These are phyloP conservation scores for Streptopelia turtur DNA, from an alignment of 2,797 vertebrate species.

Conservation along the genomic window DNA sequence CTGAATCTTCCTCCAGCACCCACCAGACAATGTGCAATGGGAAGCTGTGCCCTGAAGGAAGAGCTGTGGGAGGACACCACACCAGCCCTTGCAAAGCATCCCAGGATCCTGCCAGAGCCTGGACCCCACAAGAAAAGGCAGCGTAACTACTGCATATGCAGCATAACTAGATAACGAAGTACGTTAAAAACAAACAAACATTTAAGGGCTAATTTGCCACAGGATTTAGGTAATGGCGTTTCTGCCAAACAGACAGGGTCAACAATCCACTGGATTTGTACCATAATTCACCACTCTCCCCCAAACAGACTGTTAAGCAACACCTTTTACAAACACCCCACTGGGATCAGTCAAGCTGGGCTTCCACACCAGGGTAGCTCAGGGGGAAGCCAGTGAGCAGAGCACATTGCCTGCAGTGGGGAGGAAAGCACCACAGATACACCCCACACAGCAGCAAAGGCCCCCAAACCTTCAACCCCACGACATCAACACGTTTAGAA, in stretches of 20 bases:
- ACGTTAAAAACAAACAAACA: background rate
- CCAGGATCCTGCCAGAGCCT: background rate
- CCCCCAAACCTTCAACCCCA: background rate
- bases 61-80: background rate
- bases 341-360: background rate
- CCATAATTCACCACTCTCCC: background rate
- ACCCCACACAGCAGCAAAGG: background rate
- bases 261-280: background rate
- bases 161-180: background rate
- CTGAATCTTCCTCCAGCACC: background rate
- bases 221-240: background rate
- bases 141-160: fast-evolving
- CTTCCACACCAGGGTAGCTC: background rate
- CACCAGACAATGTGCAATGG: background rate
- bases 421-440: background rate
- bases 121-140: background rate
- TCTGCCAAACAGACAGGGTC: background rate
- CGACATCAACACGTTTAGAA: fast-evolving
- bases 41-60: background rate
- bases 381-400: background rate
- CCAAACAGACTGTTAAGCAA: background rate
- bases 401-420: fast-evolving
- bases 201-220: background rate
- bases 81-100: background rate
- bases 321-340: fast-evolving